These are phyloP conservation scores for Trachymyrmex cornetzi DNA, from an alignment of 1,140 invertebrate genomes.

Conservation along the genomic window DNA sequence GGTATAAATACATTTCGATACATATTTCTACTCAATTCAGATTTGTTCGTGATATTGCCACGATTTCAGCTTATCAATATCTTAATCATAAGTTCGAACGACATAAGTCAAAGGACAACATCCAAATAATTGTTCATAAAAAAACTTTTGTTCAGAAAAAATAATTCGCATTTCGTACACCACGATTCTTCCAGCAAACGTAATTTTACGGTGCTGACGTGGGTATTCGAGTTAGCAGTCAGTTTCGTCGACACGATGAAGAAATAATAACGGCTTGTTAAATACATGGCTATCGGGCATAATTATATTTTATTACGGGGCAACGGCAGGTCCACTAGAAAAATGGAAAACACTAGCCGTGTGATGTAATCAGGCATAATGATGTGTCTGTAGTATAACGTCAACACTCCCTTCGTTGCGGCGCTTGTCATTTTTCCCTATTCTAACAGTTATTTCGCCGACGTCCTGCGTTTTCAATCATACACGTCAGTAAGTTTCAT, in stretches of 20 bases:
- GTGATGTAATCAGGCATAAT: slow-evolving; percentile 67
- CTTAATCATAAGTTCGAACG: slow-evolving; percentile 40
- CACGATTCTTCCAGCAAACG: not conserved
- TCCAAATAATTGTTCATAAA: not conserved
- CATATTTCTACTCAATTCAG: not conserved
- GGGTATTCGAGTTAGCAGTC: slow-evolving; percentile 4
- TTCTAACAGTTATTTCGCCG: slow-evolving; percentile 63
- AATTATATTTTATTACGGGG: slow-evolving; percentile 55
- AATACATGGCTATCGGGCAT: slow-evolving; percentile 26
- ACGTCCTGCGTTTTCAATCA: slow-evolving; percentile 82
- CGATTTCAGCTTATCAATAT: not conserved
- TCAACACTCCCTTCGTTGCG: slow-evolving; percentile 27
- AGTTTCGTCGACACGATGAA: slow-evolving; percentile 29
- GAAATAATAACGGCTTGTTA: slow-evolving; percentile 38
- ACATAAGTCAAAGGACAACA: slow-evolving; percentile 43
- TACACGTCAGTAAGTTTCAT: slow-evolving; percentile 83
- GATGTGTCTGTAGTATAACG: slow-evolving; percentile 43
- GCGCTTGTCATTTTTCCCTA: slow-evolving; percentile 36
- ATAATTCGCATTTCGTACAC: not conserved
- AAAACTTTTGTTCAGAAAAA: not conserved
- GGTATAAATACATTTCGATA: slow-evolving; percentile 16
- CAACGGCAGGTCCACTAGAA: not conserved
- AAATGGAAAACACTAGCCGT: slow-evolving; percentile 22
- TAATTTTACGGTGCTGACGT: slow-evolving; percentile 38
- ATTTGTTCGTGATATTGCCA: slow-evolving; percentile 21